Percentiles rank a stretch among this genome's conserved stretches.
phyloP scores from a whole-genome alignment of 2,888 invertebrate species.

The Plebejus argus region DNA sequence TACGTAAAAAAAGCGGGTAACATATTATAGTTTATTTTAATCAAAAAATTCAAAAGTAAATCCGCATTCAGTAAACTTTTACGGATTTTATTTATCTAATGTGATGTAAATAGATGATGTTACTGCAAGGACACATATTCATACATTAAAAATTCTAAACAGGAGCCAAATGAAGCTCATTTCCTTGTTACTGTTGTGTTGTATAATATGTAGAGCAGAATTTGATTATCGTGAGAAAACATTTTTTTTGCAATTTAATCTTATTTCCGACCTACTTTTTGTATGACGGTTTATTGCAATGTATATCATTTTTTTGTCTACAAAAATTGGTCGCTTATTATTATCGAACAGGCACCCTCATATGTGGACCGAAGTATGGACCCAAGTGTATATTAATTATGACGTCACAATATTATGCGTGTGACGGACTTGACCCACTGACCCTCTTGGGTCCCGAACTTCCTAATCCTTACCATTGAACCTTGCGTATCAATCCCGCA shows the following conservation, averaged over 20 bases:
- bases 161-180: background rate
- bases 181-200: background rate
- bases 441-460: background rate
- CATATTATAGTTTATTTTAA: background rate
- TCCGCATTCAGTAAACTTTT: slow-evolving; percentile 16
- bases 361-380: background rate
- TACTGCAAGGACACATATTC: slow-evolving; percentile 11
- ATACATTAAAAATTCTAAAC: background rate
- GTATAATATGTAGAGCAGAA: too few species aligned
- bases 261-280: too few species aligned
- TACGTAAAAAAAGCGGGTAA: too few species aligned
- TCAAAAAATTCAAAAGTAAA: background rate
- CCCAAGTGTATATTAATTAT: background rate
- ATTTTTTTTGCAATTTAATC: too few species aligned
- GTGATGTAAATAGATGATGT: background rate
- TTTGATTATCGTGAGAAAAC: too few species aligned
- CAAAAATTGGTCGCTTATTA: too few species aligned
- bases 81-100: background rate
- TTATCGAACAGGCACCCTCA: background rate
- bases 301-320: too few species aligned
- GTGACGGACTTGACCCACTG: background rate
- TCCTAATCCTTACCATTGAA: slow-evolving; percentile 6
- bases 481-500: background rate
- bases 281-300: too few species aligned
- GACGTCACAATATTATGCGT: background rate